Evolutionary conservation across 2,888 invertebrate genomes (phyloP).

Genomic region (Oxyscelio sp.): DNA sequence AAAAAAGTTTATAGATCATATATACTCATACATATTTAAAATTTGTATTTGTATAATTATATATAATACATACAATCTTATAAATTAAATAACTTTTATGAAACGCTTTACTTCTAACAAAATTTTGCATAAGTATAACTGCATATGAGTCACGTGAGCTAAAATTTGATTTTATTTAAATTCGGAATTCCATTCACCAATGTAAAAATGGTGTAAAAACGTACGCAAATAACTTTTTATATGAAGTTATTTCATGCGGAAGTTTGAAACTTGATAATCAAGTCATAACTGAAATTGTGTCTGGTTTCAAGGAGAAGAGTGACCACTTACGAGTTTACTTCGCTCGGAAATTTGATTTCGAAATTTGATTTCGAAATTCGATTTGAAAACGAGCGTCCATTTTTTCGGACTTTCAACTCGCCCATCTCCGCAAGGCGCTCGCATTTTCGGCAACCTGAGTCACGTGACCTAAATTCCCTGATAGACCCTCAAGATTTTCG

Average conservation of each 20-base stretch:
- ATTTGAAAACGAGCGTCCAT: neutral
- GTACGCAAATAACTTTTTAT: conserved; percentile 44
- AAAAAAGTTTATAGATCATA: too few species aligned
- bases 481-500: conserved; percentile 2
- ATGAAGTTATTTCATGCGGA: conserved; percentile 42
- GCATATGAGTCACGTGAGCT: too few species aligned
- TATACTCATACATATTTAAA: too few species aligned
- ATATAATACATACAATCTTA: too few species aligned
- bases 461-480: conserved; percentile 53
- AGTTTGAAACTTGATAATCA: conserved; percentile 48
- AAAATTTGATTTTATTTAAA: too few species aligned
- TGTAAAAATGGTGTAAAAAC: conserved; percentile 26
- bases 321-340: conserved; percentile 21
- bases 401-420: neutral
- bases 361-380: conserved; percentile 21
- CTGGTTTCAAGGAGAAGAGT: conserved; percentile 15
- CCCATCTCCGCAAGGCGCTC: neutral
- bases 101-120: too few species aligned
- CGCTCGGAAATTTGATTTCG: conserved; percentile 30
- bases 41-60: too few species aligned
- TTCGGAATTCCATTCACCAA: too few species aligned
- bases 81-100: too few species aligned
- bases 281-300: conserved; percentile 24
- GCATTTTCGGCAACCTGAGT: conserved; percentile 27
- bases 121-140: too few species aligned